Base-by-base conservation (phyloP, 1,140 invertebrate species). In the Monochamus saltuarius region DNA sequence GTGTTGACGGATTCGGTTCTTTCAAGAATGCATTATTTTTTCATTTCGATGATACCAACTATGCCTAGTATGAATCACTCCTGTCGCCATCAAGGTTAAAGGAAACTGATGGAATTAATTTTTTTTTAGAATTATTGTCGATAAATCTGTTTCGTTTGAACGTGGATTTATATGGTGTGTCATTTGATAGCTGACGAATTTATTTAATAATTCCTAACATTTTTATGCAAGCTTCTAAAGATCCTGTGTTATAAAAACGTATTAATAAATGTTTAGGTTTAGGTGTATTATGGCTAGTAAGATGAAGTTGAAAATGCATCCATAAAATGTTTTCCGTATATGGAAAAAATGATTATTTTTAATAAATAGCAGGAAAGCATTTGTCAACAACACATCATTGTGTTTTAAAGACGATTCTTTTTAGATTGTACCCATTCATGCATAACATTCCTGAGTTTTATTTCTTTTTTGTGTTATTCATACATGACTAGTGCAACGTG, bases 131-230 rank as follows among this genome's bases (percentile, higher is more conserved):
- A 46, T n/a, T 14, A 43, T 14, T 14, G 22, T 42, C 45, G 17
- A 47, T 16, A 50, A 34, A 29, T 50, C 19, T 50, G n/a, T 13
- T 14, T 6, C 17, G 13, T 8, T 45, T 39, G 38, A 14, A 40
- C 53, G 38, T 56, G 29, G 9, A 36, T 56, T 19, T 56, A 56
- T 56, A 56, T 56, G 42, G 53, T 40, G 39, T 56, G 53, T 34
- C 53, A 56, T 43, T 43, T 19, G 53, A 56, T 56, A 56, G 11
- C 49, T 43, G 39, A 16, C n/a, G n/a, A 11, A 16, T 13, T 42
- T 42, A 13, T 42, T 42, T 42, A 42, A 42, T 13, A n/a, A 42
- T 10, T n/a, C 3, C 6, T 13, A 42, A 42, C 39, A 0, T 13
- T 13, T 42, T 13, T 42, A 3, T 42, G 11, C n/a, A 9, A 13